Evolutionary conservation across 2,888 invertebrate genomes (phyloP).

Genomic region (Tanypteryx hageni): DNA sequence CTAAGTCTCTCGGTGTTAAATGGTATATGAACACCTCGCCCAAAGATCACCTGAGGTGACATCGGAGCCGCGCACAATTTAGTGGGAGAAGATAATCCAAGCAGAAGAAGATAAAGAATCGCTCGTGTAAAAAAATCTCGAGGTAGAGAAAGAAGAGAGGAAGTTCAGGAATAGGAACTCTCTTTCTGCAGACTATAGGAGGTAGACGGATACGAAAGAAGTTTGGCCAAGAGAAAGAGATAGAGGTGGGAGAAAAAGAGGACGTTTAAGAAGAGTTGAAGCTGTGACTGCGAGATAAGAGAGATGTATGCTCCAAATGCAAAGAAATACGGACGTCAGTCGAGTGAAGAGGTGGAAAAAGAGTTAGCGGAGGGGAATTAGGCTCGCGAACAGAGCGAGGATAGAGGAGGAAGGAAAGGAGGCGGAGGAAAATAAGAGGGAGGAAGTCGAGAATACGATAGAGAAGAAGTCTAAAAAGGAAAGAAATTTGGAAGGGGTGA

Average conservation of each 20-base stretch:
- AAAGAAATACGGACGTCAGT: not conserved
- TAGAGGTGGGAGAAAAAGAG: not conserved
- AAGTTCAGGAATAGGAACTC: too few species aligned
- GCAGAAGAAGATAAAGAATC: slow-evolving; percentile 32
- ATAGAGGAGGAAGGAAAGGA: not conserved
- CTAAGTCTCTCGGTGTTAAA: not conserved
- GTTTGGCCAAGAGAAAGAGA: not conserved
- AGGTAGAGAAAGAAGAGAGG: too few species aligned
- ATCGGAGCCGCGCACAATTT: slow-evolving; percentile 30
- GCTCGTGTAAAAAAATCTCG: not conserved
- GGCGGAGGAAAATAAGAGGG: not conserved
- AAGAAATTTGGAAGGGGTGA: not conserved
- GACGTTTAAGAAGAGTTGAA: not conserved
- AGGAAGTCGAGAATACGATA: not conserved
- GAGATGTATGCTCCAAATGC: slow-evolving; percentile 17
- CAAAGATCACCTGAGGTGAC: not conserved
- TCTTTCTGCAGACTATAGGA: not conserved
- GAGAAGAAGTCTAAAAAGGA: not conserved
- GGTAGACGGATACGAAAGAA: not conserved
- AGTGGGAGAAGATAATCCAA: not conserved
- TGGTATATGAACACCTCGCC: not conserved
- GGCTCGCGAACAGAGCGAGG: not conserved
- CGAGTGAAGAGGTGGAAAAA: not conserved
- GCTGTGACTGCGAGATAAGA: not conserved
- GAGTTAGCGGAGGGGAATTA: not conserved